These are phyloP conservation scores for Eristalinus sepulchralis DNA, from an alignment of 2,888 invertebrate species.

Conservation along the genomic window DNA sequence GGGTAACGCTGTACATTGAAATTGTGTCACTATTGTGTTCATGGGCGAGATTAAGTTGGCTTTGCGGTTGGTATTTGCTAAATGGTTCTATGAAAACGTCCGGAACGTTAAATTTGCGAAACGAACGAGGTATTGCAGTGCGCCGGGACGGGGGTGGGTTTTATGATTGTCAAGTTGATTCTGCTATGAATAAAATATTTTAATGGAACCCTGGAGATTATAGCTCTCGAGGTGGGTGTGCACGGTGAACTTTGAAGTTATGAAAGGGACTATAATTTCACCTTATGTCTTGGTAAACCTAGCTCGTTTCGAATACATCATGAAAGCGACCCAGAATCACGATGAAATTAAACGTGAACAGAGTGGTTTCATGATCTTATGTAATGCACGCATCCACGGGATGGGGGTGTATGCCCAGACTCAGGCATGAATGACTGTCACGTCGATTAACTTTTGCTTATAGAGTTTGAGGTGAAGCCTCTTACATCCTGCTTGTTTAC, in stretches of 20 bases:
- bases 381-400: background rate
- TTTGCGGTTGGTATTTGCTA: slow-evolving; percentile 11
- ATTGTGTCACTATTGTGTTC: slow-evolving; percentile 8
- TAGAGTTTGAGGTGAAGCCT: background rate
- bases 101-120: background rate
- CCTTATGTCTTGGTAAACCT: background rate
- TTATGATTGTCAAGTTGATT: slow-evolving; percentile 7
- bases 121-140: background rate
- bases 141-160: background rate
- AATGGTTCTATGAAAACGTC: background rate
- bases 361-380: background rate
- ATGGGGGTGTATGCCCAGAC: background rate
- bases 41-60: slow-evolving; percentile 3
- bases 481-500: background rate
- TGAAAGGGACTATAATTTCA: background rate
- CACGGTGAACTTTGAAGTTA: background rate
- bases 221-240: background rate
- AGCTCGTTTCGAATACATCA: background rate
- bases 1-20: background rate
- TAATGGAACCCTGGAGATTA: background rate
- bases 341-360: background rate
- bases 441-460: background rate
- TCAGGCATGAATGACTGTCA: background rate
- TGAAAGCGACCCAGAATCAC: background rate
- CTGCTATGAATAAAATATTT: background rate